Evolutionary conservation across 2,888 invertebrate species (phyloP).

Genomic region (Xestia xanthographa): DNA sequence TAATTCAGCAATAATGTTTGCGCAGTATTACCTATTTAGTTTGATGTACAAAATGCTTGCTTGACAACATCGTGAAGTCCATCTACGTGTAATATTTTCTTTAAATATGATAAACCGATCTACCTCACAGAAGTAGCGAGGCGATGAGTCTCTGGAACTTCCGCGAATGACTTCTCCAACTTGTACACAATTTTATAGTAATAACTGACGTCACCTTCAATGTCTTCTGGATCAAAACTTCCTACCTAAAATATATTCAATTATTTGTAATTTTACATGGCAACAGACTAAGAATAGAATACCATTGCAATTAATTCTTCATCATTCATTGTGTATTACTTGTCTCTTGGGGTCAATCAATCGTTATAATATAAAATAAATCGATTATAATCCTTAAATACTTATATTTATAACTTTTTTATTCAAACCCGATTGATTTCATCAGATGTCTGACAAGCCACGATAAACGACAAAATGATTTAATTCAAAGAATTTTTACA

Average conservation of each 20-base stretch:
- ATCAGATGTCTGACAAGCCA: not conserved
- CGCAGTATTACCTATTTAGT: not conserved
- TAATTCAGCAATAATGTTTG: not conserved
- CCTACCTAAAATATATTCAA: constrained; percentile 91
- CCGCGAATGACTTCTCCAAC: constrained; percentile 96
- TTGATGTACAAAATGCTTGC: not conserved
- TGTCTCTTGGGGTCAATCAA: not conserved
- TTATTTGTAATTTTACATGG: not conserved
- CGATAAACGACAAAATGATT: not conserved
- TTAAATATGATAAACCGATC: not conserved
- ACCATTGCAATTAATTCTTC: not conserved
- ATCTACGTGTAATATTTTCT: not conserved
- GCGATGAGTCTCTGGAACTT: constrained; percentile 93
- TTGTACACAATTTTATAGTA: constrained; percentile 95
- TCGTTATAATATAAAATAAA: no score
- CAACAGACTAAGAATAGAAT: not conserved
- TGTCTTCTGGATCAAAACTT: constrained; percentile 96
- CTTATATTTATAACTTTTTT: not conserved
- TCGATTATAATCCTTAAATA: not conserved
- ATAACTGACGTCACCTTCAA: constrained; percentile 94
- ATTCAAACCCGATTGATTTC: not conserved
- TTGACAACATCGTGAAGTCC: not conserved
- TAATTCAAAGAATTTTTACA: not conserved
- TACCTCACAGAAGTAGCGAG: constrained; percentile 92
- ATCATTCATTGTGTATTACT: no score